Evolutionary conservation across 2,888 invertebrate genomes (phyloP).

Genomic region (Parascotia fuliginaria): DNA sequence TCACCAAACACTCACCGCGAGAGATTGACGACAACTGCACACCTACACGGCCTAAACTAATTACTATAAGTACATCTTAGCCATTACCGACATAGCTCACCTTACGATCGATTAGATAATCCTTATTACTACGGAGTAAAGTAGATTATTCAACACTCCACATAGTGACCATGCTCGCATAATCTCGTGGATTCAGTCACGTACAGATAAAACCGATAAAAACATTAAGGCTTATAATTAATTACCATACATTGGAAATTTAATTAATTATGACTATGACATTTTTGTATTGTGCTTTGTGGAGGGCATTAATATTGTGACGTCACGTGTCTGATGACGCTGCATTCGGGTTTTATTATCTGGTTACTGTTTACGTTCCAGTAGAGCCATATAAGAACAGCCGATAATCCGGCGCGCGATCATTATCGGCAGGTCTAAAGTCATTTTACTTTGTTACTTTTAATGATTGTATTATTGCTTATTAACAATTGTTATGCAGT

Average conservation of each 20-base stretch:
- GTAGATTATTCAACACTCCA: slow-evolving; percentile 14
- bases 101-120: slow-evolving; percentile 12
- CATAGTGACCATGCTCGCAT: not conserved
- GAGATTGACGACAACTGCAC: slow-evolving; percentile 9
- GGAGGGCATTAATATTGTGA: too few relatives aligned
- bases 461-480: too few relatives aligned
- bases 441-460: too few relatives aligned
- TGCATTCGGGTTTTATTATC: too few relatives aligned
- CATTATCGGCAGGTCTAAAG: too few relatives aligned
- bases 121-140: slow-evolving; percentile 11
- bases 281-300: not conserved
- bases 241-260: slow-evolving; percentile 22
- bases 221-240: slow-evolving; percentile 33
- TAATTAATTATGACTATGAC: slow-evolving; percentile 14
- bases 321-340: too few relatives aligned
- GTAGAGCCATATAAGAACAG: too few relatives aligned
- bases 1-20: slow-evolving; percentile 32
- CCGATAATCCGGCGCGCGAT: too few relatives aligned
- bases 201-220: slow-evolving; percentile 65
- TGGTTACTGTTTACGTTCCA: too few relatives aligned
- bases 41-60: slow-evolving; percentile 2
- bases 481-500: too few relatives aligned
- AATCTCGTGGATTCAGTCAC: slow-evolving; percentile 61
- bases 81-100: not conserved
- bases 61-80: not conserved